Evolutionary conservation across 2,888 invertebrate species (phyloP), one percentile per base, ranked within the genome.

Genomic region (Amblyjoppa fuscipennis): DNA sequence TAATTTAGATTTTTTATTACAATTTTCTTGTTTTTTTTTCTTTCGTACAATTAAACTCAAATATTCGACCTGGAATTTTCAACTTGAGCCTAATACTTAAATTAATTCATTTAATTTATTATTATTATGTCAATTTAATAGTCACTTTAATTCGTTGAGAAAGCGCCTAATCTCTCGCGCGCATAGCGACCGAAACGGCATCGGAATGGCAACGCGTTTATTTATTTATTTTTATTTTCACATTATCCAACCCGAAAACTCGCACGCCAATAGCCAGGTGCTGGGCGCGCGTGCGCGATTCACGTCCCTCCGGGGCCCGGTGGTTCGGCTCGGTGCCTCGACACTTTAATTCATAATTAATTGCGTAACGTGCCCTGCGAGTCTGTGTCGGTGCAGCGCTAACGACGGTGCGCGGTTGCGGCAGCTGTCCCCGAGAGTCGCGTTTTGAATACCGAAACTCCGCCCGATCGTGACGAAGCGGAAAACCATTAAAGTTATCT

Each of bases 271-370:
- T 28, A 38, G 70, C 69, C 78, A 78, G 78, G 78, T 78, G 78
- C 78, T 83, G 38, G 70, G 77, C 82, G 74, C 83, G 66, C 70
- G 77, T 79, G 77, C 83, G 76, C 84, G 82, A 83, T 87, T 82
- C 79, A 71, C 83, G 81, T 76, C 87, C 84, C 87, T 83, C 61
- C 28, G 61, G 86, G 88, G 87, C 87, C 86, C 84, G 70, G 76
- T 85, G 87, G 85, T 84, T 84, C 88, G 41, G 83, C 78, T 76
- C 80, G 82, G 89, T 87, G 86, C 83, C 83, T 69, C 87, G 87
- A 89, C 89, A 89, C 88, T 89, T 89, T 91, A 91, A 92, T 90
- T 90, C 88, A 88, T 89, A 88, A 90, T 90, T 91, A 91, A 91
- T 92, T 91, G 90, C 89, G 88, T 88, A 87, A 87, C 88, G 84